Evolutionary conservation across 2,888 invertebrate genomes (phyloP).

Genomic region (Heliconius hortense): DNA sequence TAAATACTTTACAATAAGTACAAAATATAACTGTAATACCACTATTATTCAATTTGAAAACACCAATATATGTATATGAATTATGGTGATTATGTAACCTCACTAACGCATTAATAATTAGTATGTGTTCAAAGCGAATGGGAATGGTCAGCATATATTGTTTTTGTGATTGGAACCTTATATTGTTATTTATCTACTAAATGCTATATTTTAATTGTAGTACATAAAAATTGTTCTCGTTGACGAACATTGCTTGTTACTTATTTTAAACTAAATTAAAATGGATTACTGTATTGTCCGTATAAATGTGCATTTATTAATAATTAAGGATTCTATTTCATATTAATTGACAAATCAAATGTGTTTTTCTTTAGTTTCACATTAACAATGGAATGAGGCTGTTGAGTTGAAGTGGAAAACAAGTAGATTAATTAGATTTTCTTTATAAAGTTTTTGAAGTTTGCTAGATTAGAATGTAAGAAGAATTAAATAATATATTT

Average conservation of each 20-base stretch:
- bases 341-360: conserved; percentile 9
- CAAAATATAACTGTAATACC: conserved; percentile 9
- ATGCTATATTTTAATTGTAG: conserved; percentile 19
- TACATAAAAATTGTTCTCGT: conserved; percentile 9
- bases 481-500: conserved; percentile 23
- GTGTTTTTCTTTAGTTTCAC: neutral
- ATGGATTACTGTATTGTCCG: neutral
- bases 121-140: neutral
- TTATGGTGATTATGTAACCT: conserved; percentile 7
- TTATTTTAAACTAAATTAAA: conserved; percentile 11
- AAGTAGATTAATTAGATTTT: conserved; percentile 7
- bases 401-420: neutral
- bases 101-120: neutral
- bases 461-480: conserved; percentile 18
- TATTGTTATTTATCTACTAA: conserved; percentile 19
- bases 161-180: conserved; percentile 4
- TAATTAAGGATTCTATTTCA: conserved; percentile 15
- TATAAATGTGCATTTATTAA: conserved; percentile 22
- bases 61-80: conserved; percentile 13
- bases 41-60: neutral
- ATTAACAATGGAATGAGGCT: conserved; percentile 16
- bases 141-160: conserved; percentile 1
- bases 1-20: conserved; percentile 4
- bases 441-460: conserved; percentile 14
- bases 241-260: conserved; percentile 19